Evolutionary conservation across 2,797 vertebrate species (phyloP), one percentile per base, ranked within the genome.

Genomic region (Trichosurus vulpecula): DNA sequence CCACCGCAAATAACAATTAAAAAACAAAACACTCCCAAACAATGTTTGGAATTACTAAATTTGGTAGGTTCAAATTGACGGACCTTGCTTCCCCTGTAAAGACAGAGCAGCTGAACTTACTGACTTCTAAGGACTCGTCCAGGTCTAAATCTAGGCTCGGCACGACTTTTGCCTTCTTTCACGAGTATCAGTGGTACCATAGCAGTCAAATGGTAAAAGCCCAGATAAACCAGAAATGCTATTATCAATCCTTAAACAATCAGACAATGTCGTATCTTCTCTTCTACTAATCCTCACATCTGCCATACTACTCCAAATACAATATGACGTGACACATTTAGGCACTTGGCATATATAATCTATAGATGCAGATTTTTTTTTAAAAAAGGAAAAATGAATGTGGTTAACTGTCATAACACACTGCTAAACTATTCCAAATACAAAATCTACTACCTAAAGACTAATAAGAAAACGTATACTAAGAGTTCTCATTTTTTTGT

Each of bases 301-400:
- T 81, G 9, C 30, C 10, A 93, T 19, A 14, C 93, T 93, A 96
- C 55, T 58, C 2, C 91, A 95, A 96, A 54, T 41, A 96, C 66
- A 13, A 95, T 55, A 31, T 96, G 95, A 91, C 25, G 0, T 74
- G 30, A 94, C 81, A 95, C 89, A 87, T 92, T 56, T 92, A 4
- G 56, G 35, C 90, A 96, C 31, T 91, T 93, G 90, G 52, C 91
- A 95, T 91, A 92, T 94, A 58, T 22, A 95, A 96, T 91, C 81
- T n/a, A 96, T 22, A 94, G 8, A 87, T 66, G 35, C 35, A n/a
- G 35, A 66, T n/a, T 66, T 61, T 66, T n/a, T 13, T n/a, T n/a
- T n/a, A n/a, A 66, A n/a, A 66, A n/a, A 13, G 61, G 3, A 66
- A 66, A 66, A 61, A n/a, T 61, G 11, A 61, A 31, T 61, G 30